Percentiles rank a stretch among this genome's conserved stretches.
Evolutionary conservation across 2,888 invertebrate genomes (phyloP).

Genomic region (Lapara coniferarum): DNA sequence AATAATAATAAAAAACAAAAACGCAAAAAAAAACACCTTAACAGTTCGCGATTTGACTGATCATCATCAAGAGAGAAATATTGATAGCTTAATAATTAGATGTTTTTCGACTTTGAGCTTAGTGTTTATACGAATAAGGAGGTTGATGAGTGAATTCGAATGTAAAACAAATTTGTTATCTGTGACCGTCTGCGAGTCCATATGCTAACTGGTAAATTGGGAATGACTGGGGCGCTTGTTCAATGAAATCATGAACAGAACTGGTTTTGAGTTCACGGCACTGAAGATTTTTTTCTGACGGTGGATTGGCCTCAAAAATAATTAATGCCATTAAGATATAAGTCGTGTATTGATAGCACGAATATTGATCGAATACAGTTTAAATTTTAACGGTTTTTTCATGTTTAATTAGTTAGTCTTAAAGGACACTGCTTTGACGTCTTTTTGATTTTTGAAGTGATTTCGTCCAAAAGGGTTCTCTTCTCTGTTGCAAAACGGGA

Average conservation of each 20-base stretch:
- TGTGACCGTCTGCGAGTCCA: conserved; percentile 19
- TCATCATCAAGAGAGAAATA: conserved; percentile 43
- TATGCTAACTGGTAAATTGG: conserved; percentile 38
- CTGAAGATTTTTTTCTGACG: conserved; percentile 26
- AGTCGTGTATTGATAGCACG: background rate
- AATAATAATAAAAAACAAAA: conserved; percentile 45
- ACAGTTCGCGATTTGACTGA: conserved; percentile 56
- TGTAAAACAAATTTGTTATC: conserved; percentile 8
- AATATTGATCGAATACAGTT: background rate
- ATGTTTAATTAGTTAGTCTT: background rate
- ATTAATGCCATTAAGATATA: background rate
- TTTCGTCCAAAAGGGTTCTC: no score
- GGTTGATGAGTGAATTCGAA: background rate
- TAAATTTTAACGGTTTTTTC: background rate
- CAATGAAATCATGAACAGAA: conserved; percentile 47
- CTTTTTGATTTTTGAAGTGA: no score
- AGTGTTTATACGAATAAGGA: conserved; percentile 16
- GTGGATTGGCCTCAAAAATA: conserved; percentile 28
- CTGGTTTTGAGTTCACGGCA: conserved; percentile 35
- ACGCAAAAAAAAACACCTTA: conserved; percentile 41
- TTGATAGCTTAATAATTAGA: conserved; percentile 28
- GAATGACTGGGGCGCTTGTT: conserved; percentile 42
- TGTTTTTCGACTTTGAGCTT: conserved; percentile 34
- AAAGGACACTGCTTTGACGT: background rate
- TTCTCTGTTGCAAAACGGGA: no score